Evolutionary conservation across 2,797 vertebrate genomes (phyloP), one percentile per base, ranked within the genome.

Genomic region (Pangasius krempfi): DNA sequence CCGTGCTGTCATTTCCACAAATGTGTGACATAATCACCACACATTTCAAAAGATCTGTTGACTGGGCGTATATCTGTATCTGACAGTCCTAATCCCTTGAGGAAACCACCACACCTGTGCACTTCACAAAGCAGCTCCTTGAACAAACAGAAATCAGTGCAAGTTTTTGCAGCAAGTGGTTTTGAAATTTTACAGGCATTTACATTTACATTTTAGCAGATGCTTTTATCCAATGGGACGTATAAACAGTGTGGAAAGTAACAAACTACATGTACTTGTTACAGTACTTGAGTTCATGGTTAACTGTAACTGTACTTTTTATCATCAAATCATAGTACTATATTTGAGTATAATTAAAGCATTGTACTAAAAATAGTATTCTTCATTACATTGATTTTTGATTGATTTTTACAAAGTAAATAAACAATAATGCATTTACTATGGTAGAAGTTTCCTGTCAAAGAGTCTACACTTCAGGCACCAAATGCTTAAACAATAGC

Each of bases 11-110:
- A 84, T 20, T 84, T 50, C 30, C 37, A 86, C 54, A n/a, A 83
- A 86, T 44, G 80, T 76, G 37, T 89, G 85, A 76, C 72, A 78
- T 64, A 44, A 47, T 84, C 72, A 84, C 58, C 12, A 37, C 14
- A 30, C 9, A 14, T 78, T 84, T 88, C 33, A 72, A 89, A 76
- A 44, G 37, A 82, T 40, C 37, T 78, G 16, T 44, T 82, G 78
- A 75, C 73, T 89, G 64, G 27, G 33, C 44, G 37, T 44, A 80
- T 60, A 25, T 16, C 60, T 44, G 25, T 60, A 62, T 75, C 66
- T 50, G 56, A 58, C 25, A 56, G 16, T 66, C 33, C 3, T 79
- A 81, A 81, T 89, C 75, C 84, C 33, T 86, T 56, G 62, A 68
- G 50, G 50, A 88, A 79, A 54, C 14, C 47, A 30, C 54, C 72